Base-by-base conservation (phyloP, 2,113 vertebrate species). In the Abramis brama region DNA sequence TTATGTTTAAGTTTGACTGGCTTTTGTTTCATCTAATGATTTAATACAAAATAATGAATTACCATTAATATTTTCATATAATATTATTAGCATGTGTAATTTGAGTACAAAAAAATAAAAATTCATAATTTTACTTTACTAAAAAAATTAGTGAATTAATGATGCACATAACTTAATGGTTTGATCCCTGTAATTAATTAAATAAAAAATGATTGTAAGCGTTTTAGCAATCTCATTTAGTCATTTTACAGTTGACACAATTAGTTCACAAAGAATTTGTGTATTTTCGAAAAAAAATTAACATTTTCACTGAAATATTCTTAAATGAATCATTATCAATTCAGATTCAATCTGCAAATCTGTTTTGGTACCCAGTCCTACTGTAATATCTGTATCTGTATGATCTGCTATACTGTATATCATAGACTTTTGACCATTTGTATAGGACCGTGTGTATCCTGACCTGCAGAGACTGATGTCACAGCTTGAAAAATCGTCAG, bases 391-490 rank as follows among this genome's bases (percentile, higher is more conserved):
- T 57, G 5, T 55, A 55, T 7, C 52, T 57, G 19, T 57, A 23
- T 23, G 7, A 57, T 57, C 55, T 57, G 55, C 55, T 57, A 4
- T 33, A 17, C 64, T 68, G 6, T 68, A 33, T 8, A 33, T 33
- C 27, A 33, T 68, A 23, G 15, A 47, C 43, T 23, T 39, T 5
- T 84, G 43, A 17, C 23, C 33, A 7, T 74, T 30, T 19, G 11
- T 87, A 1, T 60, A 99, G 98, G 98, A 99, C 89, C 97, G 98
- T 47, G 93, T 99, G 57, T 99, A 99, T 89, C 96, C 98, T 36
- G 97, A 98, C 85, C 91, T 99, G 74, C 97, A 98, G 92, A 96
- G 94, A 66, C 94, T 96, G 84, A 95, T 99, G 93, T 92, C 90
- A 0, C 89, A 93, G 89, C 93, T 94, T 70, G 96, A 97, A 82